Conservation (phyloP, 2,113 vertebrate genomes). For the Nipponia nippon region DNA sequence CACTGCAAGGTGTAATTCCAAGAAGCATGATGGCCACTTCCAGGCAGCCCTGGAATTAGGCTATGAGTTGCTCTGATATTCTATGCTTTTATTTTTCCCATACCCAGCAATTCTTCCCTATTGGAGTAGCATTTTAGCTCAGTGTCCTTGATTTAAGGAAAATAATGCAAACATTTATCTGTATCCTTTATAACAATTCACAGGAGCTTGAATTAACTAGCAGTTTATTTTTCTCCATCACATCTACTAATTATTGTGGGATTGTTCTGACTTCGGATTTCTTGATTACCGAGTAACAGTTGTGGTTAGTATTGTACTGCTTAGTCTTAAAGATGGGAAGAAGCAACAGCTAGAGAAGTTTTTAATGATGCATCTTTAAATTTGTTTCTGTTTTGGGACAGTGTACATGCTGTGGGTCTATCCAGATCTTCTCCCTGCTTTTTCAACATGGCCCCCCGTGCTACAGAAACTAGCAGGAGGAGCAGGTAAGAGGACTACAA, state of each 20-base stretch:
- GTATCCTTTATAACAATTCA: neutral
- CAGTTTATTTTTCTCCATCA: neutral
- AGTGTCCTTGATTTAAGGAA: neutral
- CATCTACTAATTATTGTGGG: neutral
- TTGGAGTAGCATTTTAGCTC: neutral
- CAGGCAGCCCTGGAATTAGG: neutral
- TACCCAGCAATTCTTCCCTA: neutral
- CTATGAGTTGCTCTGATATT: neutral
- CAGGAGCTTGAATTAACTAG: neutral
- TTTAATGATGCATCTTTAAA: neutral
- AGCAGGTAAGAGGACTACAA: constrained; percentile 80
- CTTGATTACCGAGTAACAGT: neutral
- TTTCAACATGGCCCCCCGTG: constrained; percentile 90
- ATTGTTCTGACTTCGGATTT: neutral
- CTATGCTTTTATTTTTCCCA: neutral
- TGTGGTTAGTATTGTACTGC: neutral
- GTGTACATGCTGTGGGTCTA: constrained; percentile 89
- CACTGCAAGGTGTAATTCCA: neutral
- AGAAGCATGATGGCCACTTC: neutral
- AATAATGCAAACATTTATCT: neutral
- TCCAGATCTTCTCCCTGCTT: constrained; percentile 83
- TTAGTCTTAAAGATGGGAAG: neutral
- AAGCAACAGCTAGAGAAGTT: neutral
- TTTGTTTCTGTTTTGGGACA: constrained; percentile 64
- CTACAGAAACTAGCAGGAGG: constrained; percentile 89